Evolutionary conservation across 2,888 invertebrate genomes (phyloP), one percentile per base, ranked within the genome.

Genomic region (Zaprionus bogoriensis): DNA sequence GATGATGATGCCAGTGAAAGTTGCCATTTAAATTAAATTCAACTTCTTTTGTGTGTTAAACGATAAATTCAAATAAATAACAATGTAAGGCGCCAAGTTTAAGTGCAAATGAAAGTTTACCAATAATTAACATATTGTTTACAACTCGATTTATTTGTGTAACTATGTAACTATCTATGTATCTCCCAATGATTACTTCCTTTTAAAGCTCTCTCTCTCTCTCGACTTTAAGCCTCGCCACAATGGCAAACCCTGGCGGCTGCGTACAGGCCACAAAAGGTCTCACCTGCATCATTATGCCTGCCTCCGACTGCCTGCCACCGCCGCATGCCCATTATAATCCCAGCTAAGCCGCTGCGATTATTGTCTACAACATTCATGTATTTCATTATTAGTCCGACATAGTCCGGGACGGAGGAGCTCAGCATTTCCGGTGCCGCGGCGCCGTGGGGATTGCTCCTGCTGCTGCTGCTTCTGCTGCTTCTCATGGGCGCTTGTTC

Each of bases 311-410:
- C n/a, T n/a, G n/a, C n/a, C n/a, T 41, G 50, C 51, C 48, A 45
- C 62, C 39, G 46, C 22, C 54, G 60, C 63, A 59, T 44, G 64
- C 66, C 80, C 64, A 81, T 81, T 73, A 57, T 87, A 75, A 80
- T 67, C 52, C 73, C 61, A 52, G 67, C 78, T 82, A 82, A 82
- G 87, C 78, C 67, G 60, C 59, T 47, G 72, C 69, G 81, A 80
- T 87, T 82, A 82, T 82, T 82, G 87, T 87, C 81, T 86, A 67
- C 81, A 81, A 83, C 83, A 84, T 87, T 73, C 81, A 86, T 87
- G 81, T 84, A 83, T 86, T 83, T 86, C 84, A 86, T 80, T 83
- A 83, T 83, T 80, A 74, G 81, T 55, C 60, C 67, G 54, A 58
- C 70, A 53, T n/a, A n/a, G n/a, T n/a, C n/a, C n/a, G n/a, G n/a